Base-by-base conservation (phyloP, 2,888 invertebrate genomes). In the Alentia gelatinosa region DNA sequence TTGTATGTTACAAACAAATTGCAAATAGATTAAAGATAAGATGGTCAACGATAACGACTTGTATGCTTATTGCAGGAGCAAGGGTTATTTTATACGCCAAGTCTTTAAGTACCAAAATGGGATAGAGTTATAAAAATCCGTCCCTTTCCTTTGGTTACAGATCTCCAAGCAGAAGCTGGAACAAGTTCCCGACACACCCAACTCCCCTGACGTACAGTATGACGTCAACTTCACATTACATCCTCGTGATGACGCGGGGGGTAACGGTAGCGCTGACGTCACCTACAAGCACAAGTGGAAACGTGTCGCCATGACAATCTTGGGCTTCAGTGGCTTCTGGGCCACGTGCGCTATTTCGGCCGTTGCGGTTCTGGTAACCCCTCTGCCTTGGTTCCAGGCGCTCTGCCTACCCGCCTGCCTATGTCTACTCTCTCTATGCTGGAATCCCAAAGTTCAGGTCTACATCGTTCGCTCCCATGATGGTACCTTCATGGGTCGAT, bases 391-490 rank as follows among this genome's bases (percentile, higher is more conserved):
- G 89, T 89, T 92, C 68, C 92, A 93, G 42, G 92, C 92, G 39
- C 68, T 93, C 37, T 90, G 92, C n/a, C 89, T 93, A n/a, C 93
- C 93, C 0, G 79, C 92, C 42, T 63, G 91, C 23, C 79, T 93
- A 23, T 90, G 91, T 26, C 75, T 93, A 19, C 92, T 93, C 23
- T 93, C 93, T 5, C 84, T 92, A 15, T 86, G 92, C 39, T 93
- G 93, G 93, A 91, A 91, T 15, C 93, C 93, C 1, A 90, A 92
- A 56, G 91, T 93, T 1, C 93, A 93, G 84, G 88, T 91, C 12
- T 90, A 92, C 63, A 90, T 92, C 50, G 89, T 93, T 40, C 88
- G 91, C 37, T 93, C 93, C 9, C 39, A 83, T 26, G 92, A 92
- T 23, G 92, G 91, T 0, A 90, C 56, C 12, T 91, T 91, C 37